A percentile compares a stretch with the other conserved stretches of the same genome.
Conservation (phyloP, 2,797 vertebrate genomes). For the Pagetopsis macropterus region DNA sequence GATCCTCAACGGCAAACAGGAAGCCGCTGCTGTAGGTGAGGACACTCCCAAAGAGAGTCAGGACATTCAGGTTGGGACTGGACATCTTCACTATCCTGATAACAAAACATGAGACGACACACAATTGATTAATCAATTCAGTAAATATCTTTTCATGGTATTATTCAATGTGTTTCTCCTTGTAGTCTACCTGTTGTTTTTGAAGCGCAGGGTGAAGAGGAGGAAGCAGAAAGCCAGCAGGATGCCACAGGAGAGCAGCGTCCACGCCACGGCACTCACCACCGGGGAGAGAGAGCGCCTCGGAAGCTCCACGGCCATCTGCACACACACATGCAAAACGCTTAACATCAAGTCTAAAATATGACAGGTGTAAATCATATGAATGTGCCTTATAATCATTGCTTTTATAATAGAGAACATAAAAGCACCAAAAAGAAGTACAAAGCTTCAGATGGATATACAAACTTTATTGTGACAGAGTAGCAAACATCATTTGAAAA, state of each 20-base stretch:
- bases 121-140: not conserved
- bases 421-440: conserved; percentile 5
- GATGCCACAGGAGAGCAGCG: conserved; percentile 90
- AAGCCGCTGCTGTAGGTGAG: conserved; percentile 92
- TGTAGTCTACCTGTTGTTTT: conserved; percentile 91
- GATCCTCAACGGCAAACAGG: conserved; percentile 89
- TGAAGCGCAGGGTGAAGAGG: conserved; percentile 92
- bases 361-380: not conserved
- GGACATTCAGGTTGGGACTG: conserved; percentile 95
- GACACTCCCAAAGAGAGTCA: conserved; percentile 92
- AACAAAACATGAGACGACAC: conserved; percentile 19
- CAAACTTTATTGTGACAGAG: conserved; percentile 59
- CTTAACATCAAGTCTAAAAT: conserved; percentile 12
- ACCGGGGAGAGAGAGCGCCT: conserved; percentile 81
- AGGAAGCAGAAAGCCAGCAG: conserved; percentile 90
- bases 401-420: too few relatives aligned
- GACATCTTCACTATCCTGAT: conserved; percentile 99
- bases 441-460: not conserved
- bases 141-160: not conserved
- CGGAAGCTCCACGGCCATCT: conserved; percentile 73
- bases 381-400: not conserved
- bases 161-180: not conserved
- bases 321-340: conserved; percentile 47
- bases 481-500: not conserved
- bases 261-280: conserved; percentile 89